These are phyloP conservation scores for Ammodytes dubius DNA, from an alignment of 2,113 vertebrate genomes.

Conservation along the genomic window DNA sequence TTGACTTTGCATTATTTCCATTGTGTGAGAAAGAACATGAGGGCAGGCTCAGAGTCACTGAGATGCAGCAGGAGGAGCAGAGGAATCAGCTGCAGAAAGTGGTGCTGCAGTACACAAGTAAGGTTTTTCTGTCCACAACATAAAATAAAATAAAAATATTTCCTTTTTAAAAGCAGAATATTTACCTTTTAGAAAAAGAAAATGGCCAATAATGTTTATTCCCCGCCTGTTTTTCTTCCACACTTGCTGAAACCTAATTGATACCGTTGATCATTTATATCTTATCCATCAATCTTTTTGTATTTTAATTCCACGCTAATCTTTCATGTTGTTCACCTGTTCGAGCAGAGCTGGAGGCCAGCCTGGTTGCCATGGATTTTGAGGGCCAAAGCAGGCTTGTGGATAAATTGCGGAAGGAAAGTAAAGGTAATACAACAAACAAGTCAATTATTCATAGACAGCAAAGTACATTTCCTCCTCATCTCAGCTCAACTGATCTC, in stretches of 20 bases:
- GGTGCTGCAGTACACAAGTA: slow-evolving; percentile 26
- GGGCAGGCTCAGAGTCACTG: slow-evolving; percentile 33
- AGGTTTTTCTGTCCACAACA: background rate
- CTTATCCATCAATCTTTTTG: background rate
- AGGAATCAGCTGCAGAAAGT: slow-evolving; percentile 39
- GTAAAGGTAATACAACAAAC: slow-evolving; percentile 25
- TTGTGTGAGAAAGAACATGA: slow-evolving; percentile 28
- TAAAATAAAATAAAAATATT: too few species aligned
- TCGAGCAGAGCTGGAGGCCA: slow-evolving; percentile 32
- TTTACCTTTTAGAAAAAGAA: background rate
- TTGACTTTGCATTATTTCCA: background rate
- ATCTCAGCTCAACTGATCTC: slow-evolving; percentile 10
- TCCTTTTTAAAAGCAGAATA: background rate
- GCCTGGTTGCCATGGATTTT: slow-evolving; percentile 18
- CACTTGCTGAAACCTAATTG: background rate
- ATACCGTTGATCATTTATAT: background rate
- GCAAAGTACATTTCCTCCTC: slow-evolving; percentile 19
- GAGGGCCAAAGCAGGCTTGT: slow-evolving; percentile 13
- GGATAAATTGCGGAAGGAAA: slow-evolving; percentile 19
- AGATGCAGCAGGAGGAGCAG: slow-evolving; percentile 46
- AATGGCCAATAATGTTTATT: background rate
- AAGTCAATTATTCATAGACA: slow-evolving; percentile 29
- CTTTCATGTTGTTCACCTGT: background rate
- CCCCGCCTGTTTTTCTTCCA: background rate
- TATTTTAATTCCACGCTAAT: background rate